Evolutionary conservation across 1,140 invertebrate genomes (phyloP), one percentile per base, ranked within the genome.

Genomic region (Drosophila triauraria): DNA sequence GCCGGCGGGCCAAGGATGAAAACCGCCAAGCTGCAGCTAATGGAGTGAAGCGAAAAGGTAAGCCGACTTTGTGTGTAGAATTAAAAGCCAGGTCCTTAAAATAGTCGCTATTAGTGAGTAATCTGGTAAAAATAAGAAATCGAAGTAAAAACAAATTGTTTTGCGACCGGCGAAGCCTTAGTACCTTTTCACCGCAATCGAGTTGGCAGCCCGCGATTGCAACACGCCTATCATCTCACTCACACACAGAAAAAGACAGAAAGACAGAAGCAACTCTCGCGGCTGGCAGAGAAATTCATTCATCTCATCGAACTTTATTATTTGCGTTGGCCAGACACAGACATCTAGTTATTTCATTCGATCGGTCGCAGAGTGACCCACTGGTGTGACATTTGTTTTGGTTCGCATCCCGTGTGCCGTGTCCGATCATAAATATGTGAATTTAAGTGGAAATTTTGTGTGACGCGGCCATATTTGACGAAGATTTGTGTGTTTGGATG

Each of bases 201-300:
- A 71, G 84, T 78, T 87, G 72, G 84, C 85, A 88, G 74, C 44
- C 10, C 80, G n/a, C 32, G n/a, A n/a, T 23, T 17, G 32, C 62
- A 76, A 87, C 86, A 87, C 68, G 80, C 84, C 82, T 88, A 88
- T 85, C 82, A 82, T 87, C 84, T 87, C 84, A 88, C 84, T 87
- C 84, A 87, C 84, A 86, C 82, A 84, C 91, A 87, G 90, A 92
- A 79, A 78, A 91, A 91, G 88, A 81, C 71, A 91, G 75, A 81
- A 81, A 82, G 76, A 53, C 64, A 71, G 65, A 59, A 48, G 48
- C 48, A 62, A 38, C 60, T 53, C 47, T 48, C 63, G 76, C 71
- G 81, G 61, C 69, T 78, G 32, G 78, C 79, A 79, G 76, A 78
- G 64, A 84, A 82, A 82, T 90, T 85, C 86, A 82, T 90, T 90